Evolutionary conservation across 1,140 invertebrate species (phyloP).

Genomic region (Limonius californicus): DNA sequence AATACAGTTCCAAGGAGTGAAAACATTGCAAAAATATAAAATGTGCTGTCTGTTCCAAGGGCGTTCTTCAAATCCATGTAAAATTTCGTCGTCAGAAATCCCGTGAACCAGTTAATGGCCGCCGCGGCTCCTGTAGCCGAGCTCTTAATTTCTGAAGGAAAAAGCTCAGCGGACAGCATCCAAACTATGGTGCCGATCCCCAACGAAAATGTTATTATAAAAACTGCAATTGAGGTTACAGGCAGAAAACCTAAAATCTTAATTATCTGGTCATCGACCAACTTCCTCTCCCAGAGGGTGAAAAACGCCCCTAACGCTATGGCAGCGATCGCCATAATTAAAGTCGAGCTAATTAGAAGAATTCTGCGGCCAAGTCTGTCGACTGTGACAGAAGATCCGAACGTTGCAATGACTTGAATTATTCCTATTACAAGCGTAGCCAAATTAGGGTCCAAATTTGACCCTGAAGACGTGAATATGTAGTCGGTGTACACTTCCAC

Average conservation of each 20-base stretch:
- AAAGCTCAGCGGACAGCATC: conserved; percentile 72
- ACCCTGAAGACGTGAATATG: conserved; percentile 45
- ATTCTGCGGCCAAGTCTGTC: no score
- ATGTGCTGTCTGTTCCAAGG: conserved; percentile 54
- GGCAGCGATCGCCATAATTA: conserved; percentile 60
- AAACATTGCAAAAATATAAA: conserved; percentile 61
- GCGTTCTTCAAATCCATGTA: conserved; percentile 52
- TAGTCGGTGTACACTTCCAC: conserved; percentile 58
- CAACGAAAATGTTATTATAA: conserved; percentile 72
- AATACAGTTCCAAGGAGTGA: conserved; percentile 59
- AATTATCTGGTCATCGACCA: conserved; percentile 28
- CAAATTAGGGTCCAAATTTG: conserved; percentile 50
- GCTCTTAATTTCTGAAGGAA: conserved; percentile 72
- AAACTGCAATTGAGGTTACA: conserved; percentile 66
- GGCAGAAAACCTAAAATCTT: conserved; percentile 58
- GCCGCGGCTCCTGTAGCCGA: conserved; percentile 71
- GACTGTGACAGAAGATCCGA: conserved; percentile 60
- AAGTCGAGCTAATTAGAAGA: conserved; percentile 63
- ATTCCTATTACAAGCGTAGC: conserved; percentile 69
- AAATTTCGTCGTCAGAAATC: conserved; percentile 78
- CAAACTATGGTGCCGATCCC: conserved; percentile 81
- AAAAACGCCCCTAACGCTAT: no score
- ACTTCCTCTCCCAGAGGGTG: conserved; percentile 50
- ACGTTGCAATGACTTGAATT: conserved; percentile 67
- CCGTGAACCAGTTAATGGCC: conserved; percentile 73